Conservation (phyloP, 2,113 vertebrate species). For the Promerops cafer region DNA sequence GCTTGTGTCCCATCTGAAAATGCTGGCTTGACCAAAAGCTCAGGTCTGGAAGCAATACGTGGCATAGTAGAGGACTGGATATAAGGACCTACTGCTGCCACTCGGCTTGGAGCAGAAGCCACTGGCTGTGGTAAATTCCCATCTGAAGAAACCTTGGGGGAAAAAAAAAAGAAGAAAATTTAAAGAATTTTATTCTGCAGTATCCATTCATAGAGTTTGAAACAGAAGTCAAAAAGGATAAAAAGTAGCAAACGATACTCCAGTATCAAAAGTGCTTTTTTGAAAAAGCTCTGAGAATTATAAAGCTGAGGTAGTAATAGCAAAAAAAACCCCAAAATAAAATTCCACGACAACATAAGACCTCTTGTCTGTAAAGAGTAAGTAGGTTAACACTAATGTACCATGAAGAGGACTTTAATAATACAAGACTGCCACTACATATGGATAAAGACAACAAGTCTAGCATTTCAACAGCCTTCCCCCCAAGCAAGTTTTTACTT, state of each 20-base stretch:
- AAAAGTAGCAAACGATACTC: background rate
- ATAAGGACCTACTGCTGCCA: constrained; percentile 95
- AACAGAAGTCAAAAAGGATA: background rate
- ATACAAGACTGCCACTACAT: background rate
- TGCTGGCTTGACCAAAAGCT: constrained; percentile 86
- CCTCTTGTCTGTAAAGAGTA: background rate
- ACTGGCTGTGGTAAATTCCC: constrained; percentile 76
- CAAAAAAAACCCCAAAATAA: background rate
- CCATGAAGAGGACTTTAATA: constrained; percentile 20
- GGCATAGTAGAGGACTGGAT: constrained; percentile 97
- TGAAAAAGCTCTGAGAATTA: background rate
- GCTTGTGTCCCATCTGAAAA: constrained; percentile 80
- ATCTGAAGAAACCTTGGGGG: constrained; percentile 75
- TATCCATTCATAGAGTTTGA: background rate
- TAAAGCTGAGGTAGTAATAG: background rate
- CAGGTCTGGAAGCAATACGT: constrained; percentile 81
- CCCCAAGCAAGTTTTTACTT: background rate
- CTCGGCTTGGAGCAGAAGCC: constrained; percentile 79
- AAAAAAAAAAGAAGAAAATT: background rate
- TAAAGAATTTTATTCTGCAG: background rate
- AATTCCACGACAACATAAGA: rapidly evolving
- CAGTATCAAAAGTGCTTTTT: background rate
- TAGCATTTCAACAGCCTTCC: background rate
- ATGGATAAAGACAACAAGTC: background rate
- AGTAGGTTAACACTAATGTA: background rate